Percentiles rank a stretch among this genome's conserved stretches.
Evolutionary conservation across 2,113 vertebrate genomes (phyloP).

Genomic region (Lagenorhynchus albirostris): DNA sequence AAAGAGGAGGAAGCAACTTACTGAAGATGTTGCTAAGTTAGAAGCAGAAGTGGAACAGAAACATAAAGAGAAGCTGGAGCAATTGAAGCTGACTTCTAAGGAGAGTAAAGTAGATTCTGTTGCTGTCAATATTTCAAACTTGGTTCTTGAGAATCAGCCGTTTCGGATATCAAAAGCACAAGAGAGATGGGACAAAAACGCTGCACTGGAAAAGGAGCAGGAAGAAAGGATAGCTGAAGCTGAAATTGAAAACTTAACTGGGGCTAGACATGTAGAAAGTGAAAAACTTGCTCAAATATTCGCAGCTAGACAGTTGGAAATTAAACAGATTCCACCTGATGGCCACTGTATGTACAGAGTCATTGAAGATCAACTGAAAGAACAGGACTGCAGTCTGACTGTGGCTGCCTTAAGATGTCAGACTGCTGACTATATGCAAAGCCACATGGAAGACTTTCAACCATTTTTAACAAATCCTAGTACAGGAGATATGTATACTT

Average conservation of each 20-base stretch:
- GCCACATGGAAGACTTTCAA: slow-evolving; percentile 90
- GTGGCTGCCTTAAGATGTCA: slow-evolving; percentile 86
- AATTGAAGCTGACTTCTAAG: slow-evolving; percentile 77
- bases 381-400: slow-evolving; percentile 71
- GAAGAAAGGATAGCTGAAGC: slow-evolving; percentile 96
- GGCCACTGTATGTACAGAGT: slow-evolving; percentile 98
- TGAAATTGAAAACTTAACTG: slow-evolving; percentile 92
- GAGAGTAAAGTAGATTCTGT: slow-evolving; percentile 79
- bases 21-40: slow-evolving; percentile 91
- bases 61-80: slow-evolving; percentile 88
- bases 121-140: slow-evolving; percentile 79
- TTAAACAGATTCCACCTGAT: slow-evolving; percentile 95
- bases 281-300: slow-evolving; percentile 90
- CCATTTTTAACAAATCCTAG: slow-evolving; percentile 94
- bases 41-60: slow-evolving; percentile 91
- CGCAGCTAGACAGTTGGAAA: slow-evolving; percentile 88
- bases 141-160: slow-evolving; percentile 86
- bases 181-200: slow-evolving; percentile 98
- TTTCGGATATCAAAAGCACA: slow-evolving; percentile 93
- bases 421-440: slow-evolving; percentile 92
- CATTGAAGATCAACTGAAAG: slow-evolving; percentile 91
- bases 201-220: slow-evolving; percentile 92
- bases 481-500: slow-evolving; percentile 91
- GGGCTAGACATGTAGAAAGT: slow-evolving; percentile 92
- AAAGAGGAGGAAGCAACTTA: slow-evolving; percentile 94